Evolutionary conservation across 2,797 vertebrate species (phyloP), one percentile per base, ranked within the genome.

Genomic region (Mionectes olivaceus): DNA sequence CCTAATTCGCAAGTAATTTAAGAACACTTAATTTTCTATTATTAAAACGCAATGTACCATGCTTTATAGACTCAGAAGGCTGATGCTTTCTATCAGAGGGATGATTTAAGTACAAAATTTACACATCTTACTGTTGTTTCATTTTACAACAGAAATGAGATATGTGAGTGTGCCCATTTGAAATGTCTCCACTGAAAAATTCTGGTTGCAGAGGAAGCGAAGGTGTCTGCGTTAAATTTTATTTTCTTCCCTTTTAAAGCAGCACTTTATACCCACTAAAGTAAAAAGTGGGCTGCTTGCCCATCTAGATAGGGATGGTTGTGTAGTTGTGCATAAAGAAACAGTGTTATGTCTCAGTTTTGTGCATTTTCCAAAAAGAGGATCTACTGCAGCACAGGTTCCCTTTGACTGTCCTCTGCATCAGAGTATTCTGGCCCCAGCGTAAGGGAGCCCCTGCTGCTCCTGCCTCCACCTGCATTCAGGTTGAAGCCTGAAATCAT

Each of bases 381-480:
- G 9, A 55, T 7, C 21, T n/a, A 7, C 2, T 17, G 27, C 37
- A 81, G 15, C 56, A 35, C 27, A 37, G 39, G 32, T 14, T 76
- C 35, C 22, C 52, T 41, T 30, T 50, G 33, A 2, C 52, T 47
- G 9, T 9, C 33, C 21, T 41, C 25, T 63, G 55, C 37, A 18
- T 13, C 13, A 3, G 5, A 2, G 1, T 28, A 8, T 22, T 44
- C 87, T 32, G 56, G 60, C 32, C 56, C 6, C 49, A 46, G 33
- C 1, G 1, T 2, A 23, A 33, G 8, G 43, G 10, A 78, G 25
- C 5, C 27, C 56, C 24, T 3, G 0, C 41, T 32, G 25, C 43
- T 65, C 33, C 68, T 85, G 33, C 17, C 56, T 76, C 53, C 76
- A 43, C n/a, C 9, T 4, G 3, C 30, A 32, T 30, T n/a, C 77